Base-by-base conservation (phyloP, 2,888 invertebrate species). In the Camptogramma bilineatum region DNA sequence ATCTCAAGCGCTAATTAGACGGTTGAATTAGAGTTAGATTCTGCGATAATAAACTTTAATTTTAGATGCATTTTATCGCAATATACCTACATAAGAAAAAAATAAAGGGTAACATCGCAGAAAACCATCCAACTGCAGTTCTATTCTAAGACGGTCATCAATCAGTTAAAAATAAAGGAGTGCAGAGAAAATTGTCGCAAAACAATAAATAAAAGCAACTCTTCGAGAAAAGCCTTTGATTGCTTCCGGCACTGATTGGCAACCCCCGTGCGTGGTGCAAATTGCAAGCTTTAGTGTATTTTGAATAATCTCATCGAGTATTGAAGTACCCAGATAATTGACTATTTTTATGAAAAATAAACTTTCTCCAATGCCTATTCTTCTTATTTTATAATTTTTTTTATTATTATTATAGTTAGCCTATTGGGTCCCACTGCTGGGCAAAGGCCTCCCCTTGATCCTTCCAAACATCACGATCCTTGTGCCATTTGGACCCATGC, bases 161-260 rank as follows among this genome's bases (percentile, higher is more conserved):
- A 52, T 54, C 17, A 52, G 62, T 42, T 61, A 28, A 54, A 52
- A 61, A 61, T 42, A 54, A 61, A 54, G 18, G 21, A 54, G 48
- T 61, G 19, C 17, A 46, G 31, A 52, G 46, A 62, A 62, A 54
- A 62, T 31, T 28, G 61, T 62, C 61, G 34, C 62, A 52, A 56
- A 55, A 55, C 61, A 62, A 62, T 59, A 59, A 53, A 54, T 34
- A 55, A 57, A 53, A 64, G 44, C 24, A 50, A 59, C 54, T 52
- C 17, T 55, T 50, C 19, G 54, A 63, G 64, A 51, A 64, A 59
- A 64, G 50, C 50, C 54, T 59, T 59, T 54, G 64, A 59, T 59
- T 64, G 54, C 58, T 54, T 54, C 64, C 54, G 54, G 31, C 47
- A 47, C 54, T 64, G 63, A 46, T 58, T 62, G 62, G 55, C 62